Percentiles rank a stretch among this genome's conserved stretches.
These are phyloP conservation scores for Thunnus maccoyii DNA, from an alignment of 2,113 vertebrate species.

Conservation along the genomic window DNA sequence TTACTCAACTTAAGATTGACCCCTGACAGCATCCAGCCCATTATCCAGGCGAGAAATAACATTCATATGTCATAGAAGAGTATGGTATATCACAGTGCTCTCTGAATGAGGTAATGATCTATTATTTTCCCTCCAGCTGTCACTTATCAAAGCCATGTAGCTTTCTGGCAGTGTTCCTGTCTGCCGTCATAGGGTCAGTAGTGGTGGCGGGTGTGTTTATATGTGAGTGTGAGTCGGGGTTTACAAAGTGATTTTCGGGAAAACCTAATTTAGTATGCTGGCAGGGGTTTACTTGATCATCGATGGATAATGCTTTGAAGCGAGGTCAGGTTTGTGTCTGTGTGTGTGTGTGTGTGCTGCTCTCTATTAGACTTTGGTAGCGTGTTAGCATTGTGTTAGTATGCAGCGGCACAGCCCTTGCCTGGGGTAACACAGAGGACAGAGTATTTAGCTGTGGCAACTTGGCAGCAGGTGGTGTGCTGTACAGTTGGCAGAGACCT, in stretches of 20 bases:
- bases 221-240: background rate
- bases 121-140: conserved; percentile 43
- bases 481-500: conserved; percentile 37
- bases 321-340: background rate
- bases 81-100: conserved; percentile 1
- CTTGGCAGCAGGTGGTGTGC: conserved; percentile 37
- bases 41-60: conserved; percentile 47
- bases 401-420: conserved; percentile 45
- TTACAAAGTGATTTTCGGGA: conserved; percentile 28
- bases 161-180: conserved; percentile 34
- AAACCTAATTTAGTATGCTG: conserved; percentile 34
- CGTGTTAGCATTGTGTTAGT: conserved; percentile 33
- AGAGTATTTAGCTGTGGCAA: conserved; percentile 43
- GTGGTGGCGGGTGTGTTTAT: background rate
- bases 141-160: conserved; percentile 23
- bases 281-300: conserved; percentile 11
- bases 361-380: conserved; percentile 20
- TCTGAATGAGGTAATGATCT: conserved; percentile 49
- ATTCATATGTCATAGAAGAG: conserved; percentile 19
- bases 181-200: conserved; percentile 33
- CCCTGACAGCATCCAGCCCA: conserved; percentile 41
- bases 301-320: conserved; percentile 27
- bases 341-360: conserved; percentile 5
- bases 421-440: conserved; percentile 50
- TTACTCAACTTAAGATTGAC: conserved; percentile 45